Conservation (phyloP, 1,140 invertebrate species). For the Leptopilina clavipes region DNA sequence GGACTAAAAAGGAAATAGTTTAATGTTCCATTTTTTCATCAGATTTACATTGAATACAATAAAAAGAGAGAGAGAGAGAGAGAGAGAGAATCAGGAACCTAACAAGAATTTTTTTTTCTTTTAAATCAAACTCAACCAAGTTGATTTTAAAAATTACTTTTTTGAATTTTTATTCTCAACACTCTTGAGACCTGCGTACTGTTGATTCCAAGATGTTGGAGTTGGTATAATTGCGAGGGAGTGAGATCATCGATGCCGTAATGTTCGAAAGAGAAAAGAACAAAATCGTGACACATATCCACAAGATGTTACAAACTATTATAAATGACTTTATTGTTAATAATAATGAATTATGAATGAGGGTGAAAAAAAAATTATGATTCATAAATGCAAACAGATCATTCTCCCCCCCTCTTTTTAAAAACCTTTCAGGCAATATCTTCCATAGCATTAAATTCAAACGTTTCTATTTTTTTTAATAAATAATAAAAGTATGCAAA, state of each 20-base stretch:
- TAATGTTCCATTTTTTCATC: no score
- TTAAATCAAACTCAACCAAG: no score
- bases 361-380: background rate
- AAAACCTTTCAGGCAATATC: background rate
- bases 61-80: no score
- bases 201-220: background rate
- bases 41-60: no score
- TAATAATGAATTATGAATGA: background rate
- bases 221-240: background rate
- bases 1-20: no score
- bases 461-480: background rate
- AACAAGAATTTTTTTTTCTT: no score
- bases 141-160: conserved; percentile 4
- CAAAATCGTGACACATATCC: conserved; percentile 54
- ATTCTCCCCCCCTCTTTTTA: background rate
- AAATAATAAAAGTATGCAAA: background rate
- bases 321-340: conserved; percentile 4
- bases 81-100: no score
- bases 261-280: conserved; percentile 43
- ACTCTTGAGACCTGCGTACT: background rate
- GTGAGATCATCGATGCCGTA: conserved; percentile 65
- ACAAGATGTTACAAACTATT: background rate
- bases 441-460: background rate
- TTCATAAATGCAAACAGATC: background rate
- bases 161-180: conserved; percentile 21